Base-by-base conservation (phyloP, 1,140 invertebrate species). In the Lanistes nyassanus region DNA sequence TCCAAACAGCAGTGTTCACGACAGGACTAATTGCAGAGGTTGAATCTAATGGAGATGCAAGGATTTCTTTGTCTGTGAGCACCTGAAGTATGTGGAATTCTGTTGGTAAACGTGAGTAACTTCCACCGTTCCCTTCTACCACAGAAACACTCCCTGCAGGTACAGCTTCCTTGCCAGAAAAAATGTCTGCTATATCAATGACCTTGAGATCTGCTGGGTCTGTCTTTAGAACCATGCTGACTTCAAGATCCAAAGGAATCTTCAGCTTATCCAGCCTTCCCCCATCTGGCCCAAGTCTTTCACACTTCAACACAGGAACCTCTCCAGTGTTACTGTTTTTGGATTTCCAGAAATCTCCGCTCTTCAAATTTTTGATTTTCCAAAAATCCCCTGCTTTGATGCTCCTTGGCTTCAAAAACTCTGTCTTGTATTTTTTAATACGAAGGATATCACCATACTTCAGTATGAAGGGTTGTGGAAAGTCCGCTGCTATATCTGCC, bases 401-500 rank as follows among this genome's bases (percentile, higher is more conserved):
- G 51, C 34, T 29, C 73, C 66, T 76, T 29, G 56, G 47, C 26
- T 79, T 79, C 23, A 74, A 26, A 60, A 68, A 68, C 13, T 47
- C 64, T 26, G 71, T 29, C 21, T 74, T 71, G 23, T 78, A 73
- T 26, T 75, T 66, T 1, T 64, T 72, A 13, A 80, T 47, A 21
- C 71, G 21, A 7, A 84, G 31, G 26, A 81, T 65, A 74, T 83
- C 81, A 0, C 83, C 83, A 58, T 72, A 76, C 66, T 73, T 76
- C 42, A 84, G 71, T 29, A 75, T 81, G 53, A 83, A 80, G 21
- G 80, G 83, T 73, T 79, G 76, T 16, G 83, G 83, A 75, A 80
- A 81, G 68, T 84, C 83, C 2, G 79, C 76, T 26, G 77, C 79
- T 31, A 84, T 76, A 58, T 83, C 81, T 64, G 81, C 81, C 31